Base-by-base conservation (phyloP, 2,113 vertebrate species). In the Notarius lentiginosus region DNA sequence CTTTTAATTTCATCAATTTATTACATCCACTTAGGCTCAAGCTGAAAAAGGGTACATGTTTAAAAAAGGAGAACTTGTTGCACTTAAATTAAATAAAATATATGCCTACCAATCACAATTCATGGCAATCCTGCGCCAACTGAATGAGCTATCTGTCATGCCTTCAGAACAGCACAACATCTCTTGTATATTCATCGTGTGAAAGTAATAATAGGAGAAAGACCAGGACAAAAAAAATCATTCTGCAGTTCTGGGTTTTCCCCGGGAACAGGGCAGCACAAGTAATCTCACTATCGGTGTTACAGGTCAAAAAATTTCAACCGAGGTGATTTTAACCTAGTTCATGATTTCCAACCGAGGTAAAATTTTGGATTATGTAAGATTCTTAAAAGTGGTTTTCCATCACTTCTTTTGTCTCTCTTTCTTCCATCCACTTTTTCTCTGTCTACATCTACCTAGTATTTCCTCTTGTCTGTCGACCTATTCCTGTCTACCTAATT, bases 231-330 rank as follows among this genome's bases (percentile, higher is more conserved):
- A 58, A 60, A 79, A 41, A 77, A 6, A 77, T 77, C 47, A 34
- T 58, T 58, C 4, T 60, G 15, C 55, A 80, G 27, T 80, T 80
- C 77, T 80, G 79, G 53, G 27, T 58, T 79, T 77, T 79, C 55
- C 55, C n/a, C 4, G 1, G 27, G 9, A 27, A 58, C 8, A 11
- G 27, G 10, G 18, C 79, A 81, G 24, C 18, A 81, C 18, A 61
- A 61, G 22, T 41, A 47, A 61, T 14, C 55, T 56, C 55, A 9
- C 76, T 79, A 56, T 56, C 51, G 30, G 41, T 41, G 41, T 41
- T 41, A 41, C 41, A 41, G 41, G 41, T 41, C 41, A 41, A 41
- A 41, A 41, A 41, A 41, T 41, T 41, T 41, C 2, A 41, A 41
- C 41, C 41, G 41, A 41, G 3, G 41, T 41, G 2, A 41, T 41